phyloP scores from a whole-genome alignment of 2,113 vertebrate genomes.

The Miniopterus natalensis region DNA sequence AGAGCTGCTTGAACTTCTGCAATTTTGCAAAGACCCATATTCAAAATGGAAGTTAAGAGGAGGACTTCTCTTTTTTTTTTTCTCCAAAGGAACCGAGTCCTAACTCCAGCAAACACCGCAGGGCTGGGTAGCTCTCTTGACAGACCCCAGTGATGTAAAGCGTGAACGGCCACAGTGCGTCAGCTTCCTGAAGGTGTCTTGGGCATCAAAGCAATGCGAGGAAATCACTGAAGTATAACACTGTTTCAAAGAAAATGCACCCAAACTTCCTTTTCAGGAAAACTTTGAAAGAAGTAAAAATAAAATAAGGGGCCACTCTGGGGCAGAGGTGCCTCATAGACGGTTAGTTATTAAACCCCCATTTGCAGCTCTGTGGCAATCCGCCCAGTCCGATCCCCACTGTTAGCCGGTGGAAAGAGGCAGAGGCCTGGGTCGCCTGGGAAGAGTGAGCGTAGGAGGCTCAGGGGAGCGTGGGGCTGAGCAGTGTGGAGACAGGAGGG shows the following conservation, averaged over 20 bases:
- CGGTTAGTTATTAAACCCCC: not conserved
- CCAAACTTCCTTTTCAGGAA: not conserved
- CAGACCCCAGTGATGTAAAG: not conserved
- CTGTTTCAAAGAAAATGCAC: conserved; percentile 16
- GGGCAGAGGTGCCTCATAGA: not conserved
- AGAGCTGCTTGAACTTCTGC: conserved; percentile 46
- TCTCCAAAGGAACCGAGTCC: not conserved
- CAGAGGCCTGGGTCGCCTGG: not conserved
- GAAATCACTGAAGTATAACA: not conserved
- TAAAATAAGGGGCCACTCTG: not conserved
- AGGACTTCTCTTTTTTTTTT: not conserved
- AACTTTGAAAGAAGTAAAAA: not conserved
- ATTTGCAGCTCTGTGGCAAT: not conserved
- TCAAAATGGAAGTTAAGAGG: not conserved
- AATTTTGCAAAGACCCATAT: conserved; percentile 46
- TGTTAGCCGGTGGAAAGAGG: not conserved
- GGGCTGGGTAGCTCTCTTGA: not conserved
- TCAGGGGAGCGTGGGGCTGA: not conserved
- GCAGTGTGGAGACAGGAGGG: not conserved
- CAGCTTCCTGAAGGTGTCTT: conserved; percentile 8
- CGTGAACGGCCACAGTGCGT: not conserved
- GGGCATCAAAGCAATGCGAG: not conserved
- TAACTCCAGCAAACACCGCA: not conserved
- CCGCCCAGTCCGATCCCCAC: no score
- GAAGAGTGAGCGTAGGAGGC: not conserved